These are phyloP conservation scores for Chelonoidis abingdonii DNA, from an alignment of 2,113 vertebrate species.

Conservation along the genomic window DNA sequence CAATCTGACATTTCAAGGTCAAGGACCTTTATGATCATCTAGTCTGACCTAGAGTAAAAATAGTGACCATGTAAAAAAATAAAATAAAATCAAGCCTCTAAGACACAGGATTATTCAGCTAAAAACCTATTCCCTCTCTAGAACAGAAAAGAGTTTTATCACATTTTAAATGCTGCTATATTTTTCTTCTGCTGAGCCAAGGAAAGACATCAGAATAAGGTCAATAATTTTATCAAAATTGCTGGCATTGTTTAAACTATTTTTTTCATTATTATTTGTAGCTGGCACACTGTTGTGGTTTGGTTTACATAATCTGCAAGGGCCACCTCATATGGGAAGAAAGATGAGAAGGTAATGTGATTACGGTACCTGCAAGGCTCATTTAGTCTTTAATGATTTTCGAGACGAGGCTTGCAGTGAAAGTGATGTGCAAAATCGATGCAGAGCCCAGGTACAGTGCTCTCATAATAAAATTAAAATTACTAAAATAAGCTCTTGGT, in stretches of 20 bases:
- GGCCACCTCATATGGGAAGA: conserved; percentile 62
- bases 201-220: not conserved
- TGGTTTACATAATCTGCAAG: conserved; percentile 60
- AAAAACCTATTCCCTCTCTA: not conserved
- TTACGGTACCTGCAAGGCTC: conserved; percentile 72
- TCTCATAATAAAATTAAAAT: conserved; percentile 75
- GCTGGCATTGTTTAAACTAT: conserved; percentile 15
- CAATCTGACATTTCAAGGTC: not conserved
- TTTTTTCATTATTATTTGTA: not conserved
- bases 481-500: conserved; percentile 66
- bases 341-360: conserved; percentile 67
- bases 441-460: conserved; percentile 24
- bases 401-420: conserved; percentile 58
- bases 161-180: not conserved
- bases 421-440: conserved; percentile 41
- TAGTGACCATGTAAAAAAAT: not conserved
- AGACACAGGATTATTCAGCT: not conserved
- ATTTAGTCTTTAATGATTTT: conserved; percentile 77
- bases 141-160: not conserved
- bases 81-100: not conserved
- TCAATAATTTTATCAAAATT: not conserved
- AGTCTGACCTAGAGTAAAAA: not conserved
- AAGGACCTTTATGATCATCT: not conserved
- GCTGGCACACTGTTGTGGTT: conserved; percentile 7
- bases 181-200: conserved; percentile 6